Conservation (phyloP, 2,113 vertebrate species). For the Felis catus region F.catus_Fca126_mat1.0 CM031428.1:54224001-54224500, state of each 20-base stretch:
- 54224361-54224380: conserved; percentile 37
- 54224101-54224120: conserved; percentile 86
- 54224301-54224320: conserved; percentile 25
- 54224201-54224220: conserved; percentile 72
- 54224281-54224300: conserved; percentile 43
- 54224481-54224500: not conserved
- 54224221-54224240: conserved; percentile 53
- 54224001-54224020: conserved; percentile 80
- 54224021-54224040: conserved; percentile 83
- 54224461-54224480: not conserved
- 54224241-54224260: conserved; percentile 18
- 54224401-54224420: not conserved
- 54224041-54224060: conserved; percentile 84
- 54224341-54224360: conserved; percentile 13
- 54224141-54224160: conserved; percentile 80
- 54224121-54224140: conserved; percentile 82
- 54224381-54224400: not conserved
- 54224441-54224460: not conserved
- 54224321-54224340: conserved; percentile 8
- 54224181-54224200: conserved; percentile 78
- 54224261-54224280: not conserved
- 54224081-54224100: conserved; percentile 80
- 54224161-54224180: conserved; percentile 78
- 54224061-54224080: conserved; percentile 80
- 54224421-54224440: not conserved